phyloP scores from a whole-genome alignment of 1,140 invertebrate species.

The Berghia stephanieae region DNA sequence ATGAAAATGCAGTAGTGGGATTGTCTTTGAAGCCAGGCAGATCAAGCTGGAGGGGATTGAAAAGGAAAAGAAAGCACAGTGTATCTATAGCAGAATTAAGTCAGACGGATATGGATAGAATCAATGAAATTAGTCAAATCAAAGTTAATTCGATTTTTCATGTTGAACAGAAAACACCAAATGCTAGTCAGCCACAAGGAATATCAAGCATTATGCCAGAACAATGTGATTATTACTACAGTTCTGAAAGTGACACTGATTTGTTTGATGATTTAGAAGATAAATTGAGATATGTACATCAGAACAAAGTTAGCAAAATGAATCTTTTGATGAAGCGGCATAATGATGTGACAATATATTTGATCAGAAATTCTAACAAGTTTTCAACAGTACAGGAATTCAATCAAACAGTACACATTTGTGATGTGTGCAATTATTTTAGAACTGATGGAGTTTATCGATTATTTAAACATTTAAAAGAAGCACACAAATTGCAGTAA shows the following conservation, averaged over 20 bases:
- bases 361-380: conserved; percentile 1
- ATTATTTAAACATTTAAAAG: conserved; percentile 1
- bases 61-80: too few species aligned
- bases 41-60: too few species aligned
- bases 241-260: conserved; percentile 17
- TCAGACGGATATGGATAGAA: too few species aligned
- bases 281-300: too few species aligned
- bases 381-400: neutral
- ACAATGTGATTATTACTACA: conserved; percentile 12
- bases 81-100: too few species aligned
- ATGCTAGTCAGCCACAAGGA: too few species aligned
- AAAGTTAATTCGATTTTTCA: too few species aligned
- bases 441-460: conserved; percentile 15
- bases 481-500: neutral
- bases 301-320: neutral
- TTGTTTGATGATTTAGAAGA: neutral
- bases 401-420: neutral
- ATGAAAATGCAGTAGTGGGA: too few species aligned
- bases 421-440: neutral
- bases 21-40: too few species aligned
- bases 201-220: too few species aligned
- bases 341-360: neutral
- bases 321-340: neutral
- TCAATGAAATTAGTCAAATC: too few species aligned
- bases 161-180: too few species aligned